These are phyloP conservation scores for Tyrophagus putrescentiae DNA, from an alignment of 1,140 invertebrate genomes.

Conservation along the genomic window DNA sequence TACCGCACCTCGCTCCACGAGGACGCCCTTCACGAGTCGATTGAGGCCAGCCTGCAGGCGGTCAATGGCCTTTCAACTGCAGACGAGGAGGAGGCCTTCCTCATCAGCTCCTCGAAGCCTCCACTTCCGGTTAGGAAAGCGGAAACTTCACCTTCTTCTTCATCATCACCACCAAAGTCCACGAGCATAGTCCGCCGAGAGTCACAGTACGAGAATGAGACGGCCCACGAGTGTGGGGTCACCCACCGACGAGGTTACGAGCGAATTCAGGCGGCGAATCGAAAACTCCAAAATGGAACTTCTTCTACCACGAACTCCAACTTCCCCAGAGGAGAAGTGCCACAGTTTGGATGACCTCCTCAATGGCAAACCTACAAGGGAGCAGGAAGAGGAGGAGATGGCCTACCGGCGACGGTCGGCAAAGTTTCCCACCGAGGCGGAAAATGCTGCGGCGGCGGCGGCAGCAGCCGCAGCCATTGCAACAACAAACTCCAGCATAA, in stretches of 20 bases:
- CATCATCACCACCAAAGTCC: too few species aligned
- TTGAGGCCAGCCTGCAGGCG: not conserved
- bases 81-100: conserved; percentile 1
- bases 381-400: not conserved
- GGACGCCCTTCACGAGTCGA: conserved; percentile 1
- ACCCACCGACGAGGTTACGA: conserved; percentile 6
- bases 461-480: too few species aligned
- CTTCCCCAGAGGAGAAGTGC: not conserved
- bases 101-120: not conserved
- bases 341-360: conserved; percentile 3
- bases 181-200: not conserved
- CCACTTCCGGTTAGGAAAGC: not conserved
- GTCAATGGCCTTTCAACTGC: not conserved
- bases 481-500: too few species aligned
- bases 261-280: not conserved
- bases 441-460: too few species aligned
- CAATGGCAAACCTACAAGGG: not conserved
- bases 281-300: not conserved
- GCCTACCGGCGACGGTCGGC: not conserved
- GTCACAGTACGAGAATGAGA: conserved; percentile 8
- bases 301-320: not conserved
- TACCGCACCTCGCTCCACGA: not conserved
- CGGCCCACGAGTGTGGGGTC: not conserved
- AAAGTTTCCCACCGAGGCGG: conserved; percentile 1
- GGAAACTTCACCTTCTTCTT: not conserved